A percentile compares a stretch with the other conserved stretches of the same genome.
phyloP scores from a whole-genome alignment of 1,140 invertebrate species.

The Drosophila nannoptera region DNA sequence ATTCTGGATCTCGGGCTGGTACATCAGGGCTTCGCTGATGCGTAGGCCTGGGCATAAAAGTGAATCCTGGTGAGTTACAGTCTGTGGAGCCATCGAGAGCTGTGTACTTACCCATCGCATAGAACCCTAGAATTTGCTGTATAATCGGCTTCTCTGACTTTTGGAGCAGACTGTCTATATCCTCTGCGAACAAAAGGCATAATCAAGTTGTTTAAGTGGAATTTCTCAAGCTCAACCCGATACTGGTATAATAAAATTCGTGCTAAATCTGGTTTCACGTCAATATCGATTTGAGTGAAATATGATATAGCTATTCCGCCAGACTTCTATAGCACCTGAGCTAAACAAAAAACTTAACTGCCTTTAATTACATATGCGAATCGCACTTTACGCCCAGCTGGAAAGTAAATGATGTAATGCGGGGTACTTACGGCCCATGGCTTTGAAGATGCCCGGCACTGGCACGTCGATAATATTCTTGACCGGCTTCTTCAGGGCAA shows the following conservation, averaged over 20 bases:
- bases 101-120: conserved; percentile 55
- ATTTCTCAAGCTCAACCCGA: neutral
- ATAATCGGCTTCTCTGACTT: conserved; percentile 43
- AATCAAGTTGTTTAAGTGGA: neutral
- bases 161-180: conserved; percentile 43
- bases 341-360: neutral
- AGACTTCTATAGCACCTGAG: too few species aligned
- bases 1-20: conserved; percentile 41
- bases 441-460: conserved; percentile 28
- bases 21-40: conserved; percentile 49
- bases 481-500: conserved; percentile 79
- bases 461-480: conserved; percentile 81
- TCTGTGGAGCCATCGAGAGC: neutral
- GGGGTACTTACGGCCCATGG: conserved; percentile 49
- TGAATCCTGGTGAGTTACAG: neutral
- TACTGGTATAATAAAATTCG: too few species aligned
- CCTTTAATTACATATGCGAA: neutral
- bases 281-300: too few species aligned
- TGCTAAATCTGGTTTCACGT: neutral
- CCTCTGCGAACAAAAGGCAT: conserved; percentile 25
- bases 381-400: too few species aligned
- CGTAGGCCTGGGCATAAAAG: conserved; percentile 15
- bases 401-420: too few species aligned
- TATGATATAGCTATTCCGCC: too few species aligned
- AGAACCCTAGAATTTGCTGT: conserved; percentile 52